A percentile compares a stretch with the other conserved stretches of the same genome.
Conservation (phyloP, 1,140 invertebrate genomes). For the Steinernema feltiae region DNA sequence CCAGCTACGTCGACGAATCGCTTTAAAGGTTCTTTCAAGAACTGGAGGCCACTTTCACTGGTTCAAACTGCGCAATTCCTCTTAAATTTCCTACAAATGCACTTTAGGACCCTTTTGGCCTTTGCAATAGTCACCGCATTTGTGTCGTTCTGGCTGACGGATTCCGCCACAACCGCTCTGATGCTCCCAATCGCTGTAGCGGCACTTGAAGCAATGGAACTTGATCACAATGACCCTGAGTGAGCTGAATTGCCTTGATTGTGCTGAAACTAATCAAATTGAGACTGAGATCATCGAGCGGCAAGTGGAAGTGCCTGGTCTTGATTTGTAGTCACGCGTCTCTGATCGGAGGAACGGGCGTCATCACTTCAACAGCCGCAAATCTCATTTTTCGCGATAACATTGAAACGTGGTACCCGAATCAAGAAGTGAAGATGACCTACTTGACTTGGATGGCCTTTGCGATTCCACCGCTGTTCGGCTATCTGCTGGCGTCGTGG, state of each 20-base stretch:
- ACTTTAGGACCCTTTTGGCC: slow-evolving; percentile 57
- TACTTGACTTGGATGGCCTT: slow-evolving; percentile 43
- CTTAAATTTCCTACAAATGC: too few species aligned
- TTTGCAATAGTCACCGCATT: slow-evolving; percentile 60
- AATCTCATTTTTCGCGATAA: slow-evolving; percentile 70
- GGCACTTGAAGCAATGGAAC: not conserved
- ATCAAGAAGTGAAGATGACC: slow-evolving; percentile 28
- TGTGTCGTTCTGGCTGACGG: slow-evolving; percentile 61
- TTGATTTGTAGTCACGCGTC: slow-evolving; percentile 58
- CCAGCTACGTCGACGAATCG: slow-evolving; percentile 60
- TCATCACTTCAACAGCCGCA: slow-evolving; percentile 59
- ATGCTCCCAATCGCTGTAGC: slow-evolving; percentile 4
- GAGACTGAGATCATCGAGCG: not conserved
- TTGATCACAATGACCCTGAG: too few species aligned
- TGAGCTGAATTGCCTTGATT: too few species aligned
- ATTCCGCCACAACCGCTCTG: slow-evolving; percentile 43
- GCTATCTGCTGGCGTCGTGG: slow-evolving; percentile 38
- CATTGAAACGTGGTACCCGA: slow-evolving; percentile 34
- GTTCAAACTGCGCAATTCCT: slow-evolving; percentile 36
- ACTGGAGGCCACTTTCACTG: slow-evolving; percentile 56
- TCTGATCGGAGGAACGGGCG: slow-evolving; percentile 60
- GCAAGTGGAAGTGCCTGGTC: slow-evolving; percentile 55
- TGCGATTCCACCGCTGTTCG: slow-evolving; percentile 37
- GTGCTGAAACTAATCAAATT: not conserved
- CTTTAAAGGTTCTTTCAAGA: slow-evolving; percentile 57